Base-by-base conservation (phyloP, 2,888 invertebrate species). In the Ramazzottius varieornatus region DNA sequence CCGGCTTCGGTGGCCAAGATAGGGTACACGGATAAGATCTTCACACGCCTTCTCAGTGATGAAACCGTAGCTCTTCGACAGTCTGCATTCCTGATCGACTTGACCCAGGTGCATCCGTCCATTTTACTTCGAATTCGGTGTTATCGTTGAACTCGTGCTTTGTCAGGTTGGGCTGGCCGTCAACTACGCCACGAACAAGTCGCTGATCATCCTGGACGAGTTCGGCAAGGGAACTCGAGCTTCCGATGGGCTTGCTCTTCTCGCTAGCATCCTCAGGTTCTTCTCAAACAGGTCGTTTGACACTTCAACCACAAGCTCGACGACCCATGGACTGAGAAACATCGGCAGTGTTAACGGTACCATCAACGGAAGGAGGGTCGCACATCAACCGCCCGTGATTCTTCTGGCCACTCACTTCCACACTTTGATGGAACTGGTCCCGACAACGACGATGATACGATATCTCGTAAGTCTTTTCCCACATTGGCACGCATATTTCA, bases 191-290 rank as follows among this genome's bases (percentile, higher is more conserved):
- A 81, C 81, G 0, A 73, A 79, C 0, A 77, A 79, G 68, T 86
- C 88, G 0, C 76, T 93, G 1, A 79, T 92, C 0, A 78, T 92
- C 33, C 79, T 91, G 46, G 92, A 93, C 76, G 91, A 91, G 78
- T 88, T 91, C 78, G 91, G 90, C 1, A 84, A 85, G 74, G 88
- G 89, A 67, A 90, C 91, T 1, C 74, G 77, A 69, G 73, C 73
- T 24, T 16, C 20, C 29, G 54, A 54, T 29, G 54, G 54, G 4
- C 29, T 54, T 4, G 54, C 54, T 29, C 54, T 54, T 29, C n/a
- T 54, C 4, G 54, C 54, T 8, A 29, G n/a, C 29, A 54, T 54
- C 24, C 29, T 54, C 16, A 54, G 24, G n/a, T 24, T 16, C 54
- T 54, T 54, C 24, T 16, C 24, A 16, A 16, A 8, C 4, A 24